Evolutionary conservation across 2,113 vertebrate species (phyloP), one percentile per base, ranked within the genome.

Genomic region (Arizona elegans): DNA sequence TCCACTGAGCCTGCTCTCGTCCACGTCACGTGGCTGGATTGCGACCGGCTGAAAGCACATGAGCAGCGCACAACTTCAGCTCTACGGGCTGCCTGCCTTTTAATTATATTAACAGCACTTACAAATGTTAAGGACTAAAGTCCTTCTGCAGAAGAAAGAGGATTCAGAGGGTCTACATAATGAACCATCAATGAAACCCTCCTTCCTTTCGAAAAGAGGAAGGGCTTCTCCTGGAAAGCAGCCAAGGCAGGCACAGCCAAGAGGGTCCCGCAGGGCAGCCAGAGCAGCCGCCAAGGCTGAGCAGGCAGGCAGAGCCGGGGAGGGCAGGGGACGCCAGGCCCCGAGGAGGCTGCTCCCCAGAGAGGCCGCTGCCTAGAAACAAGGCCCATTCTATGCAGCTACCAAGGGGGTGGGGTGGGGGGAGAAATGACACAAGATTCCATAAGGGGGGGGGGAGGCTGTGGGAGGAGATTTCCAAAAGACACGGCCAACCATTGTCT

Each of bases 41-140:
- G 89, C 3, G 13, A 12, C 3, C 2, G 12, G 1, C 3, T 23
- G 13, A 1, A 47, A 19, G 26, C 33, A 33, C 11, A 23, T 47
- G 0, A 0, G 0, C 54, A 52, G 24, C 0, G 26, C 0, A 4
- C 12, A n/a, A 15, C 21, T 10, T 52, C 0, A 8, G 65, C 19
- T 47, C 26, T 53, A 0, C 6, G 5, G 0, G 0, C 50, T 8
- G 89, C 89, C 52, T 85, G 33, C 0, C 0, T 13, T 21, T 58
- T 33, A 15, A 0, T 21, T 7, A 8, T 1, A 21, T 4, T 3
- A 1, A 6, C 24, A n/a, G 26, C 11, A 12, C 86, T 52, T n/a
- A 2, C 11, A 12, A 2, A 5, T 24, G 15, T 17, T 5, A 8
- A 17, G 29, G 29, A n/a, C 53, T 8, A 6, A 9, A 0, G 15